A percentile compares a stretch with the other conserved stretches of the same genome.
Evolutionary conservation across 37 sponge, comb jelly and placozoan genomes (phyloP).

Genomic region (Chondrosia reniformis): DNA sequence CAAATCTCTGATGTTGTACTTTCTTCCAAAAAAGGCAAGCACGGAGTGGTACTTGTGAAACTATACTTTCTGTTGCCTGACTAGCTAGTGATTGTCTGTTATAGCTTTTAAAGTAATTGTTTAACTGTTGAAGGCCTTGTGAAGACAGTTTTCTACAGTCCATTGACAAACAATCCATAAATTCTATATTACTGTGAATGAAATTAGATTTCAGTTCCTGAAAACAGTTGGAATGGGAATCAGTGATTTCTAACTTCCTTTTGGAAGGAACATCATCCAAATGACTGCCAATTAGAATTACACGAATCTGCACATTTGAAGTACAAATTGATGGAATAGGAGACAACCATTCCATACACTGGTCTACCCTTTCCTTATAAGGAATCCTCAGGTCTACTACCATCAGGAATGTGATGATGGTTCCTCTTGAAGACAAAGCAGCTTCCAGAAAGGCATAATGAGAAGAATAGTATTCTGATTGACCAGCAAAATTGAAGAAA

Average conservation of each 20-base stretch:
- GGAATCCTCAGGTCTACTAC: neutral
- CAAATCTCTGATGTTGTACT: neutral
- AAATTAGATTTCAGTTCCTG: neutral
- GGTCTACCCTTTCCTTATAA: neutral
- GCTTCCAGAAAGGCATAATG: neutral
- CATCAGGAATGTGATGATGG: neutral
- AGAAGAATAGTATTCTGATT: neutral
- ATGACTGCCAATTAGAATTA: neutral
- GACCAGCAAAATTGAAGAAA: conserved; percentile 1
- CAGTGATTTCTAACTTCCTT: no score
- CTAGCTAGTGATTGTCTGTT: neutral
- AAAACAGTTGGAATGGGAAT: neutral
- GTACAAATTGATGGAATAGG: neutral
- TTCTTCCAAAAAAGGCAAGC: neutral
- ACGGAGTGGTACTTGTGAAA: neutral
- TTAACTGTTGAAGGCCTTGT: neutral
- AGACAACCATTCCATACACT: conserved; percentile 4
- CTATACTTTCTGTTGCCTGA: neutral
- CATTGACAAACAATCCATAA: neutral
- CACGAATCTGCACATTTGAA: neutral
- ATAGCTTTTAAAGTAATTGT: neutral
- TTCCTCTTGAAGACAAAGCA: neutral
- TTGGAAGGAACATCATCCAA: neutral
- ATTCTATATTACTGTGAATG: neutral
- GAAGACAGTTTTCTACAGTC: neutral